These are phyloP conservation scores for Parelbella ahira DNA, from an alignment of 2,888 invertebrate species.

Conservation along the genomic window DNA sequence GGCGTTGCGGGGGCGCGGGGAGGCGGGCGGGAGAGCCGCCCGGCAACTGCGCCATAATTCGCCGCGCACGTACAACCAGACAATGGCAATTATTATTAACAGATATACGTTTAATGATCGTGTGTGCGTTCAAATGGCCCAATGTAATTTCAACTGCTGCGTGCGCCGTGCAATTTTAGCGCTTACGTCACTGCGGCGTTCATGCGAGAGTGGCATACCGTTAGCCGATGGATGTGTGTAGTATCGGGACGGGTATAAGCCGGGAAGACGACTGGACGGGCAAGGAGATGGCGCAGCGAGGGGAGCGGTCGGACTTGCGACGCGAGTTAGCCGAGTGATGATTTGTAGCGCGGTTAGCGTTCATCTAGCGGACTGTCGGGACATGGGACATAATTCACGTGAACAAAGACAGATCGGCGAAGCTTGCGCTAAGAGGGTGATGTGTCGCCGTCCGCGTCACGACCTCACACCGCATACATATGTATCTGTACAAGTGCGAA, in stretches of 20 bases:
- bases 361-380: conserved; percentile 55
- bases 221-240: no score
- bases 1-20: no score
- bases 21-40: conserved; percentile 34
- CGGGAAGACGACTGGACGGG: conserved; percentile 1
- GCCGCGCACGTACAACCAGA: conserved; percentile 71
- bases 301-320: conserved; percentile 46
- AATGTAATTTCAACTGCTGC: conserved; percentile 16
- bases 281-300: conserved; percentile 29
- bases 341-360: conserved; percentile 67
- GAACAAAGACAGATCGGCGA: conserved; percentile 51
- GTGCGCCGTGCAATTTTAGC: conserved; percentile 24
- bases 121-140: conserved; percentile 45
- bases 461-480: conserved; percentile 32
- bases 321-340: conserved; percentile 61
- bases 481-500: no score
- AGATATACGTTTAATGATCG: conserved; percentile 66
- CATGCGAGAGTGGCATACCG: conserved; percentile 48
- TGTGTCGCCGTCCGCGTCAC: conserved; percentile 38
- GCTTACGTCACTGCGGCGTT: conserved; percentile 50
- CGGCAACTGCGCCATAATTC: conserved; percentile 72
- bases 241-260: no score
- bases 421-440: conserved; percentile 36
- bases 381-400: conserved; percentile 53
- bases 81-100: conserved; percentile 77